These are phyloP conservation scores for Melanotaenia boesemani DNA, from an alignment of 2,797 vertebrate species.

Conservation along the genomic window DNA sequence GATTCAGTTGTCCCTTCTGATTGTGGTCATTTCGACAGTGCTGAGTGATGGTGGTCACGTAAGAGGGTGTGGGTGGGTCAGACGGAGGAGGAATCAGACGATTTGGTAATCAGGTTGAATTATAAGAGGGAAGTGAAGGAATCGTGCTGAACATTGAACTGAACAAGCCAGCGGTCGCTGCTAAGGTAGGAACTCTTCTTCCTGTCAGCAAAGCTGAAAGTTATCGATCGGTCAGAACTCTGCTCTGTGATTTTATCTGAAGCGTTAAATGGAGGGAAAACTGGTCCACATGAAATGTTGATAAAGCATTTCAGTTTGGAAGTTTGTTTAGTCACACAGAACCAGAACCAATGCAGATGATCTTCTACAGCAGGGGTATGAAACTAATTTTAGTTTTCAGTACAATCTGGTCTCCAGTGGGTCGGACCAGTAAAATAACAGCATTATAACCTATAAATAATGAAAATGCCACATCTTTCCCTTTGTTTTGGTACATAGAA, in stretches of 20 bases:
- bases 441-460: too few relatives aligned
- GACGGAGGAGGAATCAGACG: neutral
- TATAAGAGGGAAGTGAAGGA: slow-evolving; percentile 57
- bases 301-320: too few relatives aligned
- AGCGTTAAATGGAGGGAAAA: neutral
- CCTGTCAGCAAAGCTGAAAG: too few relatives aligned
- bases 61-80: neutral
- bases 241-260: neutral
- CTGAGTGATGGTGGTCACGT: neutral
- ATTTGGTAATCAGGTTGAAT: slow-evolving; percentile 6
- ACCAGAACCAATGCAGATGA: too few relatives aligned
- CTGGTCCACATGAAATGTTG: neutral
- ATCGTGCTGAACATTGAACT: neutral
- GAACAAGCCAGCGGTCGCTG: slow-evolving; percentile 9
- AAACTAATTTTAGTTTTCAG: too few relatives aligned
- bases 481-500: too few relatives aligned
- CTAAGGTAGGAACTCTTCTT: slow-evolving; percentile 54
- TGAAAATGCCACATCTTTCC: too few relatives aligned
- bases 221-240: neutral
- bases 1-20: neutral
- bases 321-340: too few relatives aligned
- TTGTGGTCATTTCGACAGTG: slow-evolving; percentile 3
- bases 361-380: too few relatives aligned
- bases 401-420: too few relatives aligned
- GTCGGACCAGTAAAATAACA: too few relatives aligned